phyloP scores from a whole-genome alignment of 2,888 invertebrate genomes.

The Rotaria magnacalcarata region DNA sequence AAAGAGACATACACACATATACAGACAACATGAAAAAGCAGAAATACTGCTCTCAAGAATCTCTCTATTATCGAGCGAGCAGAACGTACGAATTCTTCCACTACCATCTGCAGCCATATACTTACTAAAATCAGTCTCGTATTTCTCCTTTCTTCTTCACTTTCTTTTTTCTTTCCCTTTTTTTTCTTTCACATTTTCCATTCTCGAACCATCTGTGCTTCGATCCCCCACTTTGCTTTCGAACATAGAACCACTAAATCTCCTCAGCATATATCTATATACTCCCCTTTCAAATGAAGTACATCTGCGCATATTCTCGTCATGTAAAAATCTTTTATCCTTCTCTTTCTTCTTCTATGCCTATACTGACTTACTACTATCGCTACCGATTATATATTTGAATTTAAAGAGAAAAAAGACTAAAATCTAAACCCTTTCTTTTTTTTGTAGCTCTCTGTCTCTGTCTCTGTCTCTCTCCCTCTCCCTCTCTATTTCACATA shows the following conservation, averaged over 20 bases:
- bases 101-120: constrained; percentile 18
- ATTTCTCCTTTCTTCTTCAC: neutral
- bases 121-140: constrained; percentile 13
- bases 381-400: constrained; percentile 18
- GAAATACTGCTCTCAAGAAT: constrained; percentile 1
- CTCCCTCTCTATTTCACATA: neutral
- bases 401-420: constrained; percentile 1
- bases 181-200: constrained; percentile 23
- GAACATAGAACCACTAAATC: constrained; percentile 16
- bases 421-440: constrained; percentile 22
- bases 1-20: constrained; percentile 4
- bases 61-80: neutral
- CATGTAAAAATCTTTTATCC: constrained; percentile 21
- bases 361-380: neutral
- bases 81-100: constrained; percentile 22
- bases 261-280: constrained; percentile 3
- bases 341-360: neutral
- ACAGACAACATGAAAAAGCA: neutral
- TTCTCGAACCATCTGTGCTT: constrained; percentile 29
- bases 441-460: neutral
- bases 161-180: neutral
- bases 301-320: constrained; percentile 29
- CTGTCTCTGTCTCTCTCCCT: neutral
- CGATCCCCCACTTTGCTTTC: constrained; percentile 7
- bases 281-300: neutral